Percentiles rank a stretch among this genome's conserved stretches.
Conservation (phyloP, 2,888 invertebrate species). For the Conops quadrifasciatus region DNA sequence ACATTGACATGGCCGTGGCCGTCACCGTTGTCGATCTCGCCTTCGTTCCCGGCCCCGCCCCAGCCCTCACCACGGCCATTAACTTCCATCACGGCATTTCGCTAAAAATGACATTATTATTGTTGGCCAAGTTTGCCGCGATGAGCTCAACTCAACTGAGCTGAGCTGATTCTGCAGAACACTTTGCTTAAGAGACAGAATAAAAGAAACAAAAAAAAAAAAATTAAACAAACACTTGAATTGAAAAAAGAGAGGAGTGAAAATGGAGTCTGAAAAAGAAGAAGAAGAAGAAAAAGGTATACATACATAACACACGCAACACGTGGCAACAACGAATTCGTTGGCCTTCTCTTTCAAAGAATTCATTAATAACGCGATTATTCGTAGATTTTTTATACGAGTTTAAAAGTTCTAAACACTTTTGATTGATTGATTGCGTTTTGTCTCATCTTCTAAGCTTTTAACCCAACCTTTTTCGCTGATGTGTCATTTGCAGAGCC, state of each 20-base stretch:
- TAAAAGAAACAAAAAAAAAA: slow-evolving; percentile 7
- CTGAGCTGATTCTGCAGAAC: slow-evolving; percentile 31
- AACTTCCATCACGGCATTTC: neutral
- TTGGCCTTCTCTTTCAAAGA: slow-evolving; percentile 45
- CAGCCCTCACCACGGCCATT: neutral
- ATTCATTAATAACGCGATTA: neutral
- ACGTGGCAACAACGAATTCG: slow-evolving; percentile 49
- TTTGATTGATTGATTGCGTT: too few relatives aligned
- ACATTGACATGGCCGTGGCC: too few relatives aligned
- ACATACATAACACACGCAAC: slow-evolving; percentile 18
- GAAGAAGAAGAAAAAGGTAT: too few relatives aligned
- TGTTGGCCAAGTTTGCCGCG: slow-evolving; percentile 5
- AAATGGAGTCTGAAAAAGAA: neutral
- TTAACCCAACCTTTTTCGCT: too few relatives aligned
- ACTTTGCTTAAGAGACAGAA: slow-evolving; percentile 24
- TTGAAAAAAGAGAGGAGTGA: neutral
- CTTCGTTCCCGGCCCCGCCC: neutral
- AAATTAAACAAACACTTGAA: neutral
- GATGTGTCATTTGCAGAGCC: too few relatives aligned
- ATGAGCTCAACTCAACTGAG: neutral
- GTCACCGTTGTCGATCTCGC: neutral
- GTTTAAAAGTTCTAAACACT: too few relatives aligned
- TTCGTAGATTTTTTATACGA: too few relatives aligned
- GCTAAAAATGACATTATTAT: slow-evolving; percentile 29
- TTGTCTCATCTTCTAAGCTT: too few relatives aligned